Evolutionary conservation across 2,113 vertebrate species (phyloP).

Genomic region (Shinisaurus crocodilurus): DNA sequence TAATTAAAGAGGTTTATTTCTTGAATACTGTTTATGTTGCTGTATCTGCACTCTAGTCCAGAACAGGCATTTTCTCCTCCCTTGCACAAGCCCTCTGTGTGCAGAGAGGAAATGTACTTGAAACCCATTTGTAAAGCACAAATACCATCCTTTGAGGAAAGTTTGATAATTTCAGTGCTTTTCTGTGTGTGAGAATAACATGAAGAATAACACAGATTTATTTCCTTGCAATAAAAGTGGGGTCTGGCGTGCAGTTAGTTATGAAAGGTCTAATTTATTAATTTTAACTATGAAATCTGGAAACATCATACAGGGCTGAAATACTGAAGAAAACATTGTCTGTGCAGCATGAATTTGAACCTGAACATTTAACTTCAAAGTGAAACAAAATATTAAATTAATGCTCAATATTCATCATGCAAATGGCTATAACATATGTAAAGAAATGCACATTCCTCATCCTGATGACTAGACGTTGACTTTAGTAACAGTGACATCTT

Average conservation of each 20-base stretch:
- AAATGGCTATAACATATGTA: conserved; percentile 77
- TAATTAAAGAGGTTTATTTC: background rate
- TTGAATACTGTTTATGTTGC: background rate
- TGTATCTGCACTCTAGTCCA: background rate
- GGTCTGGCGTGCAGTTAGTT: conserved; percentile 64
- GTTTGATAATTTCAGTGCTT: background rate
- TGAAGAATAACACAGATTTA: conserved; percentile 6
- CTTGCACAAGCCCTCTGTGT: background rate
- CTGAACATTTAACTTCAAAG: conserved; percentile 70
- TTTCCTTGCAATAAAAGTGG: conserved; percentile 48
- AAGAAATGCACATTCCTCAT: conserved; percentile 65
- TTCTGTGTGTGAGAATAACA: background rate
- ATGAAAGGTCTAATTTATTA: conserved; percentile 53
- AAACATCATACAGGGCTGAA: conserved; percentile 71
- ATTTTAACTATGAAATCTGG: conserved; percentile 63
- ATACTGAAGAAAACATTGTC: conserved; percentile 74
- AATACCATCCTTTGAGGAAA: background rate
- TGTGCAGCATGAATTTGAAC: conserved; percentile 73
- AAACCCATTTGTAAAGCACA: conserved; percentile 21
- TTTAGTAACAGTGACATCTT: conserved; percentile 61
- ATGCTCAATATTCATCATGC: conserved; percentile 70
- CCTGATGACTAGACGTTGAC: conserved; percentile 60
- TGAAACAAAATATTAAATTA: conserved; percentile 59
- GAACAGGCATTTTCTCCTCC: background rate
- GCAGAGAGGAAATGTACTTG: conserved; percentile 1